These are phyloP conservation scores for Hyphantria cunea DNA, from an alignment of 1,140 invertebrate species.

Conservation along the genomic window DNA sequence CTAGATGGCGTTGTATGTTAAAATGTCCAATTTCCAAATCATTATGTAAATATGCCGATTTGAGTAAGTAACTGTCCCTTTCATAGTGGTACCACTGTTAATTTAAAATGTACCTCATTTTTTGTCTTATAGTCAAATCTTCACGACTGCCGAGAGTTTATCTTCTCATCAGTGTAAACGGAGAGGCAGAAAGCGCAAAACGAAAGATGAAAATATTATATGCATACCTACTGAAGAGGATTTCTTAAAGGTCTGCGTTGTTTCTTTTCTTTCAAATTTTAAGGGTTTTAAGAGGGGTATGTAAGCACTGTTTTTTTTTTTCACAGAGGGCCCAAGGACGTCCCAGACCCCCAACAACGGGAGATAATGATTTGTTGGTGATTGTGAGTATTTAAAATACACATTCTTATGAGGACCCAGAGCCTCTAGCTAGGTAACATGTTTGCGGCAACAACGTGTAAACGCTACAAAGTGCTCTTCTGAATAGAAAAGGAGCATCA, in stretches of 20 bases:
- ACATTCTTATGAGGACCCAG: too few relatives aligned
- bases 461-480: too few relatives aligned
- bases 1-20: too few relatives aligned
- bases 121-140: conserved; percentile 62
- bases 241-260: conserved; percentile 49
- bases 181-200: conserved; percentile 47
- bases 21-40: too few relatives aligned
- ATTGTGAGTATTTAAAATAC: conserved; percentile 31
- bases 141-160: conserved; percentile 42
- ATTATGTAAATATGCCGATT: too few relatives aligned
- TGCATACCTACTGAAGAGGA: conserved; percentile 54
- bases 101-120: too few relatives aligned
- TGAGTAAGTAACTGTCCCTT: too few relatives aligned
- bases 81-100: too few relatives aligned
- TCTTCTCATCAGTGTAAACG: conserved; percentile 52
- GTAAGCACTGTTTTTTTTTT: neutral
- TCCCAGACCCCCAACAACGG: conserved; percentile 23
- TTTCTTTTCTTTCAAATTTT: neutral
- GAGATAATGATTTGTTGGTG: conserved; percentile 43
- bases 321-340: conserved; percentile 56
- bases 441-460: too few relatives aligned
- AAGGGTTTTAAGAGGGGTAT: neutral
- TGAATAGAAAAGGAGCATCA: too few relatives aligned
- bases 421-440: too few relatives aligned
- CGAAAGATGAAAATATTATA: conserved; percentile 40